Evolutionary conservation across 2,888 invertebrate species (phyloP).

Genomic region (Hipparchia semele): DNA sequence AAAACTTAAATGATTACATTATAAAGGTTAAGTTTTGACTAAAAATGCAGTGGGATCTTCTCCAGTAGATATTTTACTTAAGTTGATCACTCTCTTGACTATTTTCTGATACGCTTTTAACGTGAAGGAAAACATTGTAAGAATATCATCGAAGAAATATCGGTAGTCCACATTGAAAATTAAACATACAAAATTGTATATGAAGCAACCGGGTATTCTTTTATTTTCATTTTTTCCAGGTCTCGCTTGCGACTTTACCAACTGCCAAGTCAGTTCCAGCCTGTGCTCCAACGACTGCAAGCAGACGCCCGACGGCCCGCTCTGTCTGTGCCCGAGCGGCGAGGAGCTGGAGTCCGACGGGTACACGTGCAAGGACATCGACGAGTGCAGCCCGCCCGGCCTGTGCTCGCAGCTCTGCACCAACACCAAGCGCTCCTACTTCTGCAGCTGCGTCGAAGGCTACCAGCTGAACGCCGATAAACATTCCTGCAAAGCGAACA

Average conservation of each 20-base stretch:
- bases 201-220: no score
- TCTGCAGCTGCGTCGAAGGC: slow-evolving; percentile 93
- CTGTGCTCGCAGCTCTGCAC: slow-evolving; percentile 95
- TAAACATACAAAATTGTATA: no score
- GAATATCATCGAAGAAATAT: no score
- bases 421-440: slow-evolving; percentile 95
- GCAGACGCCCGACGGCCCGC: slow-evolving; percentile 93
- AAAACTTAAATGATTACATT: neutral
- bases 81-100: no score
- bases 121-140: no score
- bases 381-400: slow-evolving; percentile 95
- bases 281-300: slow-evolving; percentile 93
- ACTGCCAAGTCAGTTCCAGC: slow-evolving; percentile 89
- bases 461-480: slow-evolving; percentile 92
- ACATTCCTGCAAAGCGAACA: slow-evolving; percentile 95
- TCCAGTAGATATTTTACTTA: no score
- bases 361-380: slow-evolving; percentile 88
- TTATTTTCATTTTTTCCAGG: slow-evolving; percentile 49
- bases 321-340: slow-evolving; percentile 95
- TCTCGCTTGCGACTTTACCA: slow-evolving; percentile 91
- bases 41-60: no score
- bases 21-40: no score
- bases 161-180: no score
- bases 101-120: no score
- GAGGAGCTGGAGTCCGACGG: slow-evolving; percentile 89